Conservation (phyloP, 2,888 invertebrate genomes). For the Drosophila melanocephala region DNA sequence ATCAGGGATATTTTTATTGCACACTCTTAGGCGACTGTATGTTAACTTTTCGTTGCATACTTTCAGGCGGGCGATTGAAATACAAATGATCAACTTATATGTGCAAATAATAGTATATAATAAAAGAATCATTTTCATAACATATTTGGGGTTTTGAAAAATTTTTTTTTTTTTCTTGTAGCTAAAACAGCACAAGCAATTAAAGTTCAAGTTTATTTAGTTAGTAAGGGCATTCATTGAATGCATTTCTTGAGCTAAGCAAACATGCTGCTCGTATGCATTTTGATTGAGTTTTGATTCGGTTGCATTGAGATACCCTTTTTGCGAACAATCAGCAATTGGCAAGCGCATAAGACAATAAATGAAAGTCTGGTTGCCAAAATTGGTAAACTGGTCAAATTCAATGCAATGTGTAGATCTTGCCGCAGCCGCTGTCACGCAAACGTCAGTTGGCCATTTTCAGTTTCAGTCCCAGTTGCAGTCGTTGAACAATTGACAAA, state of each 20-base stretch:
- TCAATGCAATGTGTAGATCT: constrained; percentile 56
- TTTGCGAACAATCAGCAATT: constrained; percentile 36
- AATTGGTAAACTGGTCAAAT: constrained; percentile 81
- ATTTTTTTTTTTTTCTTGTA: background rate
- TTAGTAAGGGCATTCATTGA: background rate
- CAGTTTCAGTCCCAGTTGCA: constrained; percentile 19
- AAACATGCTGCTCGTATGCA: background rate
- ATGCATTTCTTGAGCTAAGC: background rate
- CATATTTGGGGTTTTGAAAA: background rate
- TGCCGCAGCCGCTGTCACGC: constrained; percentile 72
- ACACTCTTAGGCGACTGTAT: background rate
- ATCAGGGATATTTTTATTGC: background rate
- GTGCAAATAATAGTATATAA: background rate
- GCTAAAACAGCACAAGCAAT: background rate
- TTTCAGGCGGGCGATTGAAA: background rate
- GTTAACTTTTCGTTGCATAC: background rate
- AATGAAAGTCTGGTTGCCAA: constrained; percentile 84
- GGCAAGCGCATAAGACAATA: constrained; percentile 59
- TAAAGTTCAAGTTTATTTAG: background rate
- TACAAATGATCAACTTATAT: background rate
- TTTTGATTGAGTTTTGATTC: constrained; percentile 14
- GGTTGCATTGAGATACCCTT: constrained; percentile 44
- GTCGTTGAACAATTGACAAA: constrained; percentile 60
- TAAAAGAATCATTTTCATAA: background rate
- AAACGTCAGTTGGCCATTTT: constrained; percentile 61